Percentiles rank a stretch among this genome's conserved stretches.
Conservation (phyloP, 1,140 invertebrate genomes). For the Latrodectus geometricus region DNA sequence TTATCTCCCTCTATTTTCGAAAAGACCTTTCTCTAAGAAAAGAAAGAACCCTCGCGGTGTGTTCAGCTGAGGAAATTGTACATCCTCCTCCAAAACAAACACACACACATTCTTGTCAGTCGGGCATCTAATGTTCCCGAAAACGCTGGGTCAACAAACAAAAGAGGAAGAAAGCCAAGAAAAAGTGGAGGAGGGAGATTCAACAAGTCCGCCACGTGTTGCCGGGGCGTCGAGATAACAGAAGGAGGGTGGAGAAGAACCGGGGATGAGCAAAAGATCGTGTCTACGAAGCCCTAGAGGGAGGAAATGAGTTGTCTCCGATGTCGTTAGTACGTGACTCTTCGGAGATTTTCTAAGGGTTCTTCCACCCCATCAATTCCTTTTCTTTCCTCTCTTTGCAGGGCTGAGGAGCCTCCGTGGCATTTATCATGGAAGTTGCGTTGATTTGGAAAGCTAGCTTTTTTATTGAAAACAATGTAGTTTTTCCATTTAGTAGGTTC, state of each 20-base stretch:
- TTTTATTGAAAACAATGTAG: no score
- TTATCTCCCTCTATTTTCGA: no score
- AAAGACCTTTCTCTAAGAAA: neutral
- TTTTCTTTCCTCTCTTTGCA: neutral
- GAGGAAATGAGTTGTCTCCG: slow-evolving; percentile 61
- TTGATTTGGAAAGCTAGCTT: no score
- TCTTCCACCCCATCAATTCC: neutral
- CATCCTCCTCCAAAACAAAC: neutral
- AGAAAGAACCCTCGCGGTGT: neutral
- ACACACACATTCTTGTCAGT: neutral
- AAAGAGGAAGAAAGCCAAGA: neutral
- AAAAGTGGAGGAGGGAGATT: slow-evolving; percentile 4
- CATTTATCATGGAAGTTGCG: no score
- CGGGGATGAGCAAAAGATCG: slow-evolving; percentile 53
- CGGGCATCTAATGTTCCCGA: neutral
- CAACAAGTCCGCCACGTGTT: slow-evolving; percentile 56
- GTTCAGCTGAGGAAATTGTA: neutral
- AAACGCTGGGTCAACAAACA: neutral
- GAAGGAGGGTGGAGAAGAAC: neutral
- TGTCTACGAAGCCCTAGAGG: slow-evolving; percentile 47
- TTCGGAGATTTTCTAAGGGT: slow-evolving; percentile 30
- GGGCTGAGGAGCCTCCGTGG: neutral
- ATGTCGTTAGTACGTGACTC: slow-evolving; percentile 43
- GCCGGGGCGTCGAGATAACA: slow-evolving; percentile 22
- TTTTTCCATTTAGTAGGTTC: no score